Evolutionary conservation across 1,140 invertebrate genomes (phyloP).

Genomic region (Tachypleus tridentatus): DNA sequence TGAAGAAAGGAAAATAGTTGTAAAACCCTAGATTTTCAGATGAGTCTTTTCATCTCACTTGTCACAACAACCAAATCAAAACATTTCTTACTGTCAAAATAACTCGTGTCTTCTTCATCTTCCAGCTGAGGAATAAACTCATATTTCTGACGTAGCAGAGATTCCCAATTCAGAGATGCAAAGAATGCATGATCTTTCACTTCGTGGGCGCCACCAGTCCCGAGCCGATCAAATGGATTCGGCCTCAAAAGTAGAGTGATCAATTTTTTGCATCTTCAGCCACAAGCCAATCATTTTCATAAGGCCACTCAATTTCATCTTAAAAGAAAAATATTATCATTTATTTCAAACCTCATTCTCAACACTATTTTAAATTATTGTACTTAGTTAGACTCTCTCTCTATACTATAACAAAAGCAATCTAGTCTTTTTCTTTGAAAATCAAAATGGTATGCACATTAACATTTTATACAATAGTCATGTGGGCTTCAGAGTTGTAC

Average conservation of each 20-base stretch:
- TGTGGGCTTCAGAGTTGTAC: too few relatives aligned
- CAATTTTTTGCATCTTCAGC: conserved; percentile 84
- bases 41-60: too few relatives aligned
- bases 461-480: too few relatives aligned
- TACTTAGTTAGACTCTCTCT: too few relatives aligned
- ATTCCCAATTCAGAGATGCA: conserved; percentile 88
- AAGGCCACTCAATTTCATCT: conserved; percentile 94
- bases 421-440: too few relatives aligned
- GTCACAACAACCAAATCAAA: too few relatives aligned
- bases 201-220: conserved; percentile 82
- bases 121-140: conserved; percentile 96
- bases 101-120: conserved; percentile 97
- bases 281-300: conserved; percentile 80
- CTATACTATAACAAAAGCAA: too few relatives aligned
- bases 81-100: conserved; percentile 77
- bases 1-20: too few relatives aligned
- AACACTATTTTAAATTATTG: too few relatives aligned
- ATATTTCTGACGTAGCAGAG: conserved; percentile 86
- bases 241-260: conserved; percentile 82
- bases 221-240: conserved; percentile 83
- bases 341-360: too few relatives aligned
- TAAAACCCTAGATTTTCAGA: conserved; percentile 3
- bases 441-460: too few relatives aligned
- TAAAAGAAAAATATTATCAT: neutral
- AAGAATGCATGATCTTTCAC: conserved; percentile 96